Evolutionary conservation across 2,888 invertebrate genomes (phyloP).

Genomic region (Copidosoma aretas): DNA sequence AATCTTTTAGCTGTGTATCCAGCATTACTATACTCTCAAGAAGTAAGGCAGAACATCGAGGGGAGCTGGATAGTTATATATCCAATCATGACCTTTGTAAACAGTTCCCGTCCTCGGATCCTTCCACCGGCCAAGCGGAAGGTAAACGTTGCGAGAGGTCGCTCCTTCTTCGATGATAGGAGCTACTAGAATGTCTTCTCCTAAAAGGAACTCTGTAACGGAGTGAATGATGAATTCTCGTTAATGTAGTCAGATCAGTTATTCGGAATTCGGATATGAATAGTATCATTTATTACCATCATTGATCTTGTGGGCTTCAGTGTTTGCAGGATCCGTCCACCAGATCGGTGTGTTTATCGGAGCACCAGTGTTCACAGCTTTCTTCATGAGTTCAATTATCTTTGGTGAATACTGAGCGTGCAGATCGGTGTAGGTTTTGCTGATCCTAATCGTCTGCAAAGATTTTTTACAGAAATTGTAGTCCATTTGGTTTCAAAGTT

Average conservation of each 20-base stretch:
- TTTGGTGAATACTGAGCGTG: slow-evolving; percentile 68
- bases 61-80: slow-evolving; percentile 72
- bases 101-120: slow-evolving; percentile 64
- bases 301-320: slow-evolving; percentile 65
- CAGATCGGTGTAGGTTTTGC: slow-evolving; percentile 70
- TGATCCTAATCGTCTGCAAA: slow-evolving; percentile 68
- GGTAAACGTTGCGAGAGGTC: slow-evolving; percentile 72
- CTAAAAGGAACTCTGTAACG: slow-evolving; percentile 78
- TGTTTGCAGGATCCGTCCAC: slow-evolving; percentile 80
- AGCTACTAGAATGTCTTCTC: slow-evolving; percentile 78
- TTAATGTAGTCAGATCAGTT: neutral
- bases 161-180: slow-evolving; percentile 75
- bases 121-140: slow-evolving; percentile 78
- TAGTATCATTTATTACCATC: slow-evolving; percentile 55
- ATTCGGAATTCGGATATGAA: slow-evolving; percentile 2
- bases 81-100: slow-evolving; percentile 69
- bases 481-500: neutral
- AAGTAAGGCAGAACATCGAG: slow-evolving; percentile 76
- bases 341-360: slow-evolving; percentile 84
- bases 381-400: slow-evolving; percentile 70
- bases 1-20: too few relatives aligned
- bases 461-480: neutral
- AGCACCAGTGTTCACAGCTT: slow-evolving; percentile 68
- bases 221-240: neutral
- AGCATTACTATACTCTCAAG: slow-evolving; percentile 42